Evolutionary conservation across 2,797 vertebrate species (phyloP), one percentile per base, ranked within the genome.

Genomic region (Takifugu rubripes): DNA sequence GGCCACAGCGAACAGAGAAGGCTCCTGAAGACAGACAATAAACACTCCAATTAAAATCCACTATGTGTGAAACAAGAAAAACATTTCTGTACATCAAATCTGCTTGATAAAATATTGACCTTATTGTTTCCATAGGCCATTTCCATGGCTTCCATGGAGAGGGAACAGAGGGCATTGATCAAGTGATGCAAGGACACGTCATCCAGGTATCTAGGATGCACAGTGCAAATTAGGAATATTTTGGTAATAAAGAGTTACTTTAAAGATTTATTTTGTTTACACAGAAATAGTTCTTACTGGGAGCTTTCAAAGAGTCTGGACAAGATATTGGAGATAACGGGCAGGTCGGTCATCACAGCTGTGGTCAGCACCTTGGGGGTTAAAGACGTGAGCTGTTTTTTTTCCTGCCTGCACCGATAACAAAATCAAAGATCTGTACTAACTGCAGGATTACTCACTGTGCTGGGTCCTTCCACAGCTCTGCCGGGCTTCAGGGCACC

Each of bases 41-140:
- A 9, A 49, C 0, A 43, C 15, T 25, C 6, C 16, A 56, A 36
- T 48, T 16, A 25, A 14, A 29, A 33, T 44, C n/a, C 42, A 53
- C 3, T 17, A 42, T 26, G 10, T 25, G 7, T 25, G 52, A 64
- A 25, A 21, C 25, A 21, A 25, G 5, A 2, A 17, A 48, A 48
- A 21, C 1, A 21, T 9, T 46, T 46, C n/a, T 5, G 16, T 5
- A 12, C 4, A 25, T 21, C 21, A 47, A 3, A 21, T 47, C 25
- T 10, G 4, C 1, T 48, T 36, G 50, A 31, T 15, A 6, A 53
- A 2, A 43, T 5, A 46, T 52, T 46, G 45, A 96, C 97, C 94
- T 99, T 99, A 85, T 95, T 99, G 83, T 95, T 99, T 74, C 97
- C 96, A 77, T 94, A 98, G 52, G 96, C 96, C 97, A 99, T 99